These are phyloP conservation scores for Pteropus rufus DNA, from an alignment of 2,797 vertebrate species.

Conservation along the genomic window DNA sequence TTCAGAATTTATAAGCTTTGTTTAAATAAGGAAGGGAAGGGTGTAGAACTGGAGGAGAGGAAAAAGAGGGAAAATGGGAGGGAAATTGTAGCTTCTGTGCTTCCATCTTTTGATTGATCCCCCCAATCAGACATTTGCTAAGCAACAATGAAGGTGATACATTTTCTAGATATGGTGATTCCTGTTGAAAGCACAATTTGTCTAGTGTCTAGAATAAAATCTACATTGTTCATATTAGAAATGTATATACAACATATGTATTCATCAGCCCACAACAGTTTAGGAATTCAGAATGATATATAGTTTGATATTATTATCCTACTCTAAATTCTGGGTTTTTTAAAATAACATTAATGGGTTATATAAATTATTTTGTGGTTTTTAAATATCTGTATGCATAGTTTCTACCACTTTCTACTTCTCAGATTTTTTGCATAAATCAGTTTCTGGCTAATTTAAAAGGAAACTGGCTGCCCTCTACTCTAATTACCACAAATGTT, in stretches of 20 bases:
- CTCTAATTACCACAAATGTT: background rate
- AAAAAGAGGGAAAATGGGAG: background rate
- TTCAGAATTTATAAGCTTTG: background rate
- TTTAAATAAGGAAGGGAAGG: background rate
- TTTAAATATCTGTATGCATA: background rate
- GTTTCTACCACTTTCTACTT: conserved; percentile 21
- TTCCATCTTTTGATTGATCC: background rate
- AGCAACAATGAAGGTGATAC: background rate
- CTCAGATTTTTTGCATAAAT: conserved; percentile 20
- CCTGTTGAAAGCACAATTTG: background rate
- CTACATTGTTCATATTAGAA: background rate
- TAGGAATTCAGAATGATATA: background rate
- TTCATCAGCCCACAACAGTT: background rate
- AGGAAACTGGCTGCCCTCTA: background rate
- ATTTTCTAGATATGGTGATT: background rate
- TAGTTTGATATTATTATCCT: background rate
- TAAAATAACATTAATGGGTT: background rate
- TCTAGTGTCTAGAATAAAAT: background rate
- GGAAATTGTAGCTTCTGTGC: background rate
- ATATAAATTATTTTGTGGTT: background rate
- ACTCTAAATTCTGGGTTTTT: background rate
- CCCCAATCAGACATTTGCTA: background rate
- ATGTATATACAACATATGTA: background rate
- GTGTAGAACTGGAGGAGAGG: background rate
- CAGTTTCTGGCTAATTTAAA: background rate